Evolutionary conservation across 2,797 vertebrate genomes (phyloP).

Genomic region (Trematomus bernacchii): DNA sequence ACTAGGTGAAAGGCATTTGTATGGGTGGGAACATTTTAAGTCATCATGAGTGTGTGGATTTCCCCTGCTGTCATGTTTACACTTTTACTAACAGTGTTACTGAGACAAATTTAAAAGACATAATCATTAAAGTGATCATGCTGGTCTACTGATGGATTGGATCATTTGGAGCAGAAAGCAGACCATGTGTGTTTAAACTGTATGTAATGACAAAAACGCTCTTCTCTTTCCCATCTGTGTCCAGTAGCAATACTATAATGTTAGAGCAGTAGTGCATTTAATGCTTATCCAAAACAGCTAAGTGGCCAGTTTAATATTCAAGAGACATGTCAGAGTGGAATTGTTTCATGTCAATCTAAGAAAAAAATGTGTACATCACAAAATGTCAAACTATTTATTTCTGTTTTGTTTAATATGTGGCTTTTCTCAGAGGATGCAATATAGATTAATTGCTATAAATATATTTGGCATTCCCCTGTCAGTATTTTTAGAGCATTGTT

Average conservation of each 20-base stretch:
- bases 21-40: constrained; percentile 15
- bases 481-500: neutral
- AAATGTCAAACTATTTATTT: neutral
- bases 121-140: constrained; percentile 58
- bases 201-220: constrained; percentile 63
- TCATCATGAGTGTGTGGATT: constrained; percentile 30
- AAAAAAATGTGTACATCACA: neutral
- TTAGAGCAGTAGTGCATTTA: neutral
- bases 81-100: constrained; percentile 50
- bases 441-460: neutral
- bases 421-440: neutral
- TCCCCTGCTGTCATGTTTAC: constrained; percentile 43
- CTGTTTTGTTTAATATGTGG: neutral
- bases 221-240: constrained; percentile 17
- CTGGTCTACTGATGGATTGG: constrained; percentile 56
- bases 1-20: neutral
- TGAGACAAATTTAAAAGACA: constrained; percentile 67
- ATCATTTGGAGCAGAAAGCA: constrained; percentile 42
- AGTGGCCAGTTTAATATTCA: neutral
- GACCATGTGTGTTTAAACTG: constrained; percentile 55
- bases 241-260: neutral
- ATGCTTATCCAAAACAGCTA: neutral
- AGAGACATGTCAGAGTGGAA: neutral
- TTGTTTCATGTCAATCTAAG: neutral
- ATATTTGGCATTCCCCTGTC: neutral